phyloP scores from a whole-genome alignment of 2,888 invertebrate genomes.

The Notocelia uddmanniana region DNA sequence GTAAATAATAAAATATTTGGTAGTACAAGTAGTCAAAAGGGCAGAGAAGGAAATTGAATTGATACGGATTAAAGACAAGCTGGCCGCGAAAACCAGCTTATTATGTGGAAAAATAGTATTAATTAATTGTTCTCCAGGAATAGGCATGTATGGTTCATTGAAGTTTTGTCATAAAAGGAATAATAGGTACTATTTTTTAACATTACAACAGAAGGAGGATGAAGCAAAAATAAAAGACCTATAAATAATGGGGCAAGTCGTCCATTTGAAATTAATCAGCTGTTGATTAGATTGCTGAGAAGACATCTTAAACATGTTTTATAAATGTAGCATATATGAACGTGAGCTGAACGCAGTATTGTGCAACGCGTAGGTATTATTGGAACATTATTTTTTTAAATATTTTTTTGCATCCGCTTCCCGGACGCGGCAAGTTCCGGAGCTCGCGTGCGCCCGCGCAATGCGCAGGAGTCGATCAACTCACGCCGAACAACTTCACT shows the following conservation, averaged over 20 bases:
- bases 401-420: constrained; percentile 75
- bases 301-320: not conserved
- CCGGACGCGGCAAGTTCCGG: constrained; percentile 78
- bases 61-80: constrained; percentile 11
- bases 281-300: not conserved
- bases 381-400: constrained; percentile 59
- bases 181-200: no score
- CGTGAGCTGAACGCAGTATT: constrained; percentile 51
- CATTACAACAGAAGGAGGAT: not conserved
- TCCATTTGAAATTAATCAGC: not conserved
- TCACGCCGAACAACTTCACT: constrained; percentile 26
- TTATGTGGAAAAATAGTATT: not conserved
- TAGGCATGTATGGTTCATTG: not conserved
- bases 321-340: constrained; percentile 13
- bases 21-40: constrained; percentile 3
- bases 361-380: constrained; percentile 68
- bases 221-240: not conserved
- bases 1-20: constrained; percentile 33
- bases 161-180: not conserved
- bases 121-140: not conserved
- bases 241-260: not conserved
- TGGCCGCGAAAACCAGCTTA: not conserved
- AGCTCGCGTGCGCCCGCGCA: constrained; percentile 71
- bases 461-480: constrained; percentile 53
- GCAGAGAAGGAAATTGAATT: constrained; percentile 12